Base-by-base conservation (phyloP, 2,113 vertebrate species). In the Uria lomvia region DNA sequence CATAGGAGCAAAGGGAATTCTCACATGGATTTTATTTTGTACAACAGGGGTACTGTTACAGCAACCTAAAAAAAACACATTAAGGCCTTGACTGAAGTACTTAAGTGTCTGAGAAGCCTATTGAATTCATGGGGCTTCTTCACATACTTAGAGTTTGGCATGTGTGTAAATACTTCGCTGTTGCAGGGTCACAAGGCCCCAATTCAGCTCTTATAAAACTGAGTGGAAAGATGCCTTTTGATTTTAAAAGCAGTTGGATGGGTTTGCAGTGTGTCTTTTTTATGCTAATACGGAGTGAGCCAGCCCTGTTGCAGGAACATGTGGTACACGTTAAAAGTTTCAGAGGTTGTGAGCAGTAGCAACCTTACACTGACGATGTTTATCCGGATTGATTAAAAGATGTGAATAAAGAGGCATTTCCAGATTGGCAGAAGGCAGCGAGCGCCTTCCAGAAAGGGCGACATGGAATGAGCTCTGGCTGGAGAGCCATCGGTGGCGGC, bases 81-180 rank as follows among this genome's bases (percentile, higher is more conserved):
- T 77, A 59, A 81, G n/a, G 43, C 50, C 36, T 91, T 91, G 58
- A 73, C n/a, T 90, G 59, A 73, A 86, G 63, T 73, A 42, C 74
- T 95, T 88, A 75, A 70, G 32, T 50, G 32, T 90, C 88, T 90
- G 78, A 95, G 82, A 70, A 95, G 63, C 59, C 52, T 50, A 34
- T 20, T 92, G 95, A 95, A 50, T 96, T 83, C 72, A 59, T 27
- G 52, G 59, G 55, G 14, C 92, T 94, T 96, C 92, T 88, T 95
- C 86, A 79, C 59, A 56, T 80, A n/a, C 78, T 92, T 80, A 13
- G 32, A 58, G n/a, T 77, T 92, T 93, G 93, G 90, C 75, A 47
- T 63, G 19, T 63, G 42, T 66, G 67, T 93, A 92, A 95, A 83
- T 63, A 80, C 32, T 92, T 88, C 9, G 1, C 20, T 67, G 50